Base-by-base conservation (phyloP, 2,797 vertebrate species). In the Pseudomugil gertrudae region DNA sequence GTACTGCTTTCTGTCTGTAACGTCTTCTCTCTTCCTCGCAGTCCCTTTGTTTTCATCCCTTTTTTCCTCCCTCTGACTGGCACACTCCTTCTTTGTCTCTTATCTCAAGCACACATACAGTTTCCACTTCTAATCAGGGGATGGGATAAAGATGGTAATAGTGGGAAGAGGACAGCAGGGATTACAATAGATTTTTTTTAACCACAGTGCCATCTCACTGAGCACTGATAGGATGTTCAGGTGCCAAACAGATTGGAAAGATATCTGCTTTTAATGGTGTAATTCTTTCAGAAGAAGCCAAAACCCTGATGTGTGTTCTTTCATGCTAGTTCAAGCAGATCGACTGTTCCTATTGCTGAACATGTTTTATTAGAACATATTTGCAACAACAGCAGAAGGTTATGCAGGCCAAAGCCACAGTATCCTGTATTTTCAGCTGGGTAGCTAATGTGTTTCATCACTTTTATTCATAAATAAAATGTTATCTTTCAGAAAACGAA, bases 111-210 rank as follows among this genome's bases (percentile, higher is more conserved):
- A 61, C 54, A 54, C 47, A 55, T 52, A 43, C 64, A 58, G 55
- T 82, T 80, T 72, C 88, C 72, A 74, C 76, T 78, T 86, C 77
- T 85, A 89, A 85, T 90, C 88, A 85, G 71, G 73, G n/a, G 50
- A 57, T 48, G 54, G 86, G 79, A 88, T 84, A 89, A 90, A 91
- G 83, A 81, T 81, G 72, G 86, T 84, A 87, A 89, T 91, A 86
- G 87, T 65, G 40, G 67, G 68, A 84, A 85, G 79, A 78, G 79
- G 82, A 86, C 73, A 79, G 83, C 74, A 80, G 81, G 84, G 86
- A 92, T 93, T 86, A 87, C 87, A 92, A 93, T 92, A 83, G 89
- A 84, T n/a, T n/a, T 87, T 86, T 84, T 85, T 79, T 38, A 88
- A 79, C 85, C 79, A 74, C 84, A 84, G 87, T 90, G 85, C 80